Evolutionary conservation across 2,888 invertebrate genomes (phyloP).

Genomic region (Ormyrus pomaceus): DNA sequence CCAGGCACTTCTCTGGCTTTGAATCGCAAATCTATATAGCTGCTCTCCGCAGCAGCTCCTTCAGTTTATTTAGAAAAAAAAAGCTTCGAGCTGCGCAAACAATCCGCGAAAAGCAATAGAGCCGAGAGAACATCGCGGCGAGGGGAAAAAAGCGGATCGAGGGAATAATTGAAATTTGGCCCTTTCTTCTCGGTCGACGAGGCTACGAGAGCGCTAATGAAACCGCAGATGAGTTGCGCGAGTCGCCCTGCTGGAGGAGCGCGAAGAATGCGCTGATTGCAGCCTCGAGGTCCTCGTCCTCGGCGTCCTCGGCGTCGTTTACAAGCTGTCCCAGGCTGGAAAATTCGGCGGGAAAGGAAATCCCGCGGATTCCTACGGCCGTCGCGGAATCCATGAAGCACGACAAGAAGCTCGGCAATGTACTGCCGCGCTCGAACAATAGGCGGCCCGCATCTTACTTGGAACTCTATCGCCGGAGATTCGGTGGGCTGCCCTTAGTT

Average conservation of each 20-base stretch:
- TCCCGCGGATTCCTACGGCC: slow-evolving; percentile 24
- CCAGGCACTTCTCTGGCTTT: too few species aligned
- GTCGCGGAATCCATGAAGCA: slow-evolving; percentile 48
- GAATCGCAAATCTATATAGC: too few species aligned
- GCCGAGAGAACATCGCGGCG: too few species aligned
- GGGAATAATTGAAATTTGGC: not conserved
- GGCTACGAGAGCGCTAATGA: slow-evolving; percentile 29
- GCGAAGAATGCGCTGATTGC: slow-evolving; percentile 48
- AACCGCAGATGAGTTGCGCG: slow-evolving; percentile 35
- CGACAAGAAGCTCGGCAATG: slow-evolving; percentile 64
- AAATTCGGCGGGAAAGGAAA: slow-evolving; percentile 45
- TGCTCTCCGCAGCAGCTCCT: too few species aligned
- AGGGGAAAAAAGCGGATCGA: not conserved
- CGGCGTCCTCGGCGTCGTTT: not conserved
- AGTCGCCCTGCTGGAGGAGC: not conserved
- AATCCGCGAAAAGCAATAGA: too few species aligned
- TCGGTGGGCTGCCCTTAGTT: slow-evolving; percentile 55
- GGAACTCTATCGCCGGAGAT: slow-evolving; percentile 64
- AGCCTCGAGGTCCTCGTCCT: not conserved
- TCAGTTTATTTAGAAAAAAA: too few species aligned
- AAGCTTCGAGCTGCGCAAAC: too few species aligned
- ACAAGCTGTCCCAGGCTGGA: not conserved
- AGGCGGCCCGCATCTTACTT: slow-evolving; percentile 63
- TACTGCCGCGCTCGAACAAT: slow-evolving; percentile 41
- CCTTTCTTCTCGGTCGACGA: not conserved